These are phyloP conservation scores for Myotis findleyi DNA, from an alignment of 2,797 vertebrate species.

Conservation along the genomic window DNA sequence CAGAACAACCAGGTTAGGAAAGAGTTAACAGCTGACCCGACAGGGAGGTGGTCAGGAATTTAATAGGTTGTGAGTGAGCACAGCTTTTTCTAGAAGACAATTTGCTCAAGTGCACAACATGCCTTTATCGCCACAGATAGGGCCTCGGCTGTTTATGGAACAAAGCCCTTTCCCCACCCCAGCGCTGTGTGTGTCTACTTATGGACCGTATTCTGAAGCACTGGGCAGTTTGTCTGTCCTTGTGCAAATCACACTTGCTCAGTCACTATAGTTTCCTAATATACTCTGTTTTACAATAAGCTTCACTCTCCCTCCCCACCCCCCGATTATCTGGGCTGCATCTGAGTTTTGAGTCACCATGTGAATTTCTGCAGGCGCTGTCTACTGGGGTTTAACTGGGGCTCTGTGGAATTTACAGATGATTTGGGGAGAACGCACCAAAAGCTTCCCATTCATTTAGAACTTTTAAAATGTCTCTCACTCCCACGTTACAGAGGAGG, in stretches of 20 bases:
- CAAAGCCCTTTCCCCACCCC: fast-evolving
- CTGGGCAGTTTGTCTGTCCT: not conserved
- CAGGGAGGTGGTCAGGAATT: fast-evolving
- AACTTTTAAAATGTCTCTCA: not conserved
- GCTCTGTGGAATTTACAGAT: not conserved
- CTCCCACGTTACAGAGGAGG: not conserved
- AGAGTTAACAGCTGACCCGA: not conserved
- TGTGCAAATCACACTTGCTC: not conserved
- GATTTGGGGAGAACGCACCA: not conserved
- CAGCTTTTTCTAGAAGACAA: not conserved
- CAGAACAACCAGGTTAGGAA: fast-evolving
- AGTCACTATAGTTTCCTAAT: not conserved
- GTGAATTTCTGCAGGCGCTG: not conserved
- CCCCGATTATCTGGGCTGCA: not conserved
- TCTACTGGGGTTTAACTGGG: not conserved
- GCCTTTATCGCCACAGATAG: fast-evolving
- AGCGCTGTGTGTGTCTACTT: fast-evolving
- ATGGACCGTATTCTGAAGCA: fast-evolving
- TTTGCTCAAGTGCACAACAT: not conserved
- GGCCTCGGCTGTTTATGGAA: not conserved
- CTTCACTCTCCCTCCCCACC: not conserved
- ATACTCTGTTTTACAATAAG: not conserved
- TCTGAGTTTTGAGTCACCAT: not conserved
- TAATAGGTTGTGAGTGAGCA: too few species aligned
- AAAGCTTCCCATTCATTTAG: not conserved